A percentile compares a stretch with the other conserved stretches of the same genome.
phyloP scores from a whole-genome alignment of 2,888 invertebrate genomes.

The Thysanoteuthis rhombus region DNA sequence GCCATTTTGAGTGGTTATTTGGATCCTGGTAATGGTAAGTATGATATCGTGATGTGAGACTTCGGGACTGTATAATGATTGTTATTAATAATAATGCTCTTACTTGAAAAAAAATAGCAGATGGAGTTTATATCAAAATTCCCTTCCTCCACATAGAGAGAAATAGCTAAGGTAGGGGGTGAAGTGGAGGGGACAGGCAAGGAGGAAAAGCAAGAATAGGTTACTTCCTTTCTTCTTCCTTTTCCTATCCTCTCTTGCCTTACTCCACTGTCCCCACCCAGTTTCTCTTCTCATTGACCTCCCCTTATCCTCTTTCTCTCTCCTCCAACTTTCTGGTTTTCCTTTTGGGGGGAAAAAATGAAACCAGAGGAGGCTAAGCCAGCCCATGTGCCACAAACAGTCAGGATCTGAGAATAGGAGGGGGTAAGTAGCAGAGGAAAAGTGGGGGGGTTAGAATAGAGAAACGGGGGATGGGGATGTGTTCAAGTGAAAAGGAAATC shows the following conservation, averaged over 20 bases:
- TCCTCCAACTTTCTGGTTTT: not conserved
- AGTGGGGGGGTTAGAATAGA: not conserved
- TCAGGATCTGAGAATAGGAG: too few relatives aligned
- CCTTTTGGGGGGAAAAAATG: not conserved
- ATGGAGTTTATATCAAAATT: conserved; percentile 12
- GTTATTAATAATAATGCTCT: too few relatives aligned
- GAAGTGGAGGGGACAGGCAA: not conserved
- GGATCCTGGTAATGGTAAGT: too few relatives aligned
- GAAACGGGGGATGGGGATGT: not conserved
- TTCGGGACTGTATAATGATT: too few relatives aligned
- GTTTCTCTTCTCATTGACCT: not conserved
- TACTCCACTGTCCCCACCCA: not conserved
- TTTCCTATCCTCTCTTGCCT: not conserved
- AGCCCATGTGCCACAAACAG: not conserved
- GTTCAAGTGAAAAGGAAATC: not conserved
- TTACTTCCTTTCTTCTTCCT: not conserved
- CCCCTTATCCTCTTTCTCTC: not conserved
- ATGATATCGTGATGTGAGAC: too few relatives aligned
- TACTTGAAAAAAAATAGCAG: not conserved
- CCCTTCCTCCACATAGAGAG: not conserved
- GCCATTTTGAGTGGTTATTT: too few relatives aligned
- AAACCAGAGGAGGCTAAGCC: not conserved
- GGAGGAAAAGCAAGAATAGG: not conserved
- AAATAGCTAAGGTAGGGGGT: not conserved
- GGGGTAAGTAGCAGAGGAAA: not conserved